Base-by-base conservation (phyloP, 2,888 invertebrate genomes). In the Morpho achilles region DNA sequence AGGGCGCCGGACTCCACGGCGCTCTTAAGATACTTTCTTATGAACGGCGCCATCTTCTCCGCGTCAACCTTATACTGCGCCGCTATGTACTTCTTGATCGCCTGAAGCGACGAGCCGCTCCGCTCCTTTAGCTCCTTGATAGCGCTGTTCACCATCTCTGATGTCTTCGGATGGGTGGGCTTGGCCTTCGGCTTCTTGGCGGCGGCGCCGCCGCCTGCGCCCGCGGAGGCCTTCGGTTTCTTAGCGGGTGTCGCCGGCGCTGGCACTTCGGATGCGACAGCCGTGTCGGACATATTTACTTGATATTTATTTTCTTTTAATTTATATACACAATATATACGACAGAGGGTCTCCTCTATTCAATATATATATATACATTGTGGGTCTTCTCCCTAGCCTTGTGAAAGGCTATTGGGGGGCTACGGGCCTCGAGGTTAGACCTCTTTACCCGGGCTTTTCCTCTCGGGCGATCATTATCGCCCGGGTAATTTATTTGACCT, bases 81-180 rank as follows among this genome's bases (percentile, higher is more conserved):
- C 8, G 87, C 78, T 52, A 94, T 91, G 74, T 92, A 94, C 71
- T 94, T 94, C 74, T 93, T 94, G 74, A 94, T 93, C 2, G 85
- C 85, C 72, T 76, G 87, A 63, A 79, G 70, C 0, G 93, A 93
- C 0, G 93, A 93, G 40, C 94, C 94, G 55, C 90, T 90, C 40
- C 92, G 87, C 69, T 92, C 69, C 46, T 75, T 75, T 1, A 77
- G 77, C 62, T 80, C 69, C 63, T 71, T 71, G 22, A 67, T 68
- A 16, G 63, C 63, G 22, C 60, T 59, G 46, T 55, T 62, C 40
- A 63, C 62, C 51, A 61, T 59, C 45, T 56, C 56, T 10, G 58
- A 50, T 4, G 61, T 62, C 58, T 56, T 60, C 7, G 59, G 59
- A n/a, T 76, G 75, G 8, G 72, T 74, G 7, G 87, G 75, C 60